A percentile compares a stretch with the other conserved stretches of the same genome.
Evolutionary conservation across 2,113 vertebrate genomes (phyloP).

Genomic region (Genyomyrus donnyi): DNA sequence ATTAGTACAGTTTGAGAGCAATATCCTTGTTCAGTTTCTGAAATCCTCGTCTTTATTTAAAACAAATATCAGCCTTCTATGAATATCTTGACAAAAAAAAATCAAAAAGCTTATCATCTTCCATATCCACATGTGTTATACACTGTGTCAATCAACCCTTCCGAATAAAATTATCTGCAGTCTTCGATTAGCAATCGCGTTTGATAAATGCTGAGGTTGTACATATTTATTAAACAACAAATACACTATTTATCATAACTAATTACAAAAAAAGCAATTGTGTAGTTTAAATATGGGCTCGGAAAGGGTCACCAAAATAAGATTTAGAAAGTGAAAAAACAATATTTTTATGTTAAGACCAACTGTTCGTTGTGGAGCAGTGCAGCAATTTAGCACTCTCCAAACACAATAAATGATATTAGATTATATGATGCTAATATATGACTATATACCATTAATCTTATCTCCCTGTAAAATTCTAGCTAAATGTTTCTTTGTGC

Average conservation of each 20-base stretch:
- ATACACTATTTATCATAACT: background rate
- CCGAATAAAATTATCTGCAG: background rate
- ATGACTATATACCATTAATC: background rate
- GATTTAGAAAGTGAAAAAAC: background rate
- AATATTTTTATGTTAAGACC: background rate
- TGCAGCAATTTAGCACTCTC: background rate
- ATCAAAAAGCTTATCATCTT: background rate
- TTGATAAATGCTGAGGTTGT: background rate
- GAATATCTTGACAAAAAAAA: background rate
- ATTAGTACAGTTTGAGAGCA: background rate
- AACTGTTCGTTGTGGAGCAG: background rate
- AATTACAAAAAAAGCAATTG: background rate
- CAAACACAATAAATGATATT: background rate
- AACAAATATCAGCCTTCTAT: background rate
- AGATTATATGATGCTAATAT: background rate
- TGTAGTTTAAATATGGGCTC: background rate
- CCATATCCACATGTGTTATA: background rate
- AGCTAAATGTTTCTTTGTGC: background rate
- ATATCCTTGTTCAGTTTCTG: background rate
- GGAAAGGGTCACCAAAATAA: background rate
- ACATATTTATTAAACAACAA: background rate
- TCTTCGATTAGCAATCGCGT: background rate
- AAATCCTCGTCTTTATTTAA: background rate
- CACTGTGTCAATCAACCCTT: background rate
- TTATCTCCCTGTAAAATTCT: background rate